Evolutionary conservation across 1,140 invertebrate species (phyloP).

Genomic region (Lethocerus indicus): DNA sequence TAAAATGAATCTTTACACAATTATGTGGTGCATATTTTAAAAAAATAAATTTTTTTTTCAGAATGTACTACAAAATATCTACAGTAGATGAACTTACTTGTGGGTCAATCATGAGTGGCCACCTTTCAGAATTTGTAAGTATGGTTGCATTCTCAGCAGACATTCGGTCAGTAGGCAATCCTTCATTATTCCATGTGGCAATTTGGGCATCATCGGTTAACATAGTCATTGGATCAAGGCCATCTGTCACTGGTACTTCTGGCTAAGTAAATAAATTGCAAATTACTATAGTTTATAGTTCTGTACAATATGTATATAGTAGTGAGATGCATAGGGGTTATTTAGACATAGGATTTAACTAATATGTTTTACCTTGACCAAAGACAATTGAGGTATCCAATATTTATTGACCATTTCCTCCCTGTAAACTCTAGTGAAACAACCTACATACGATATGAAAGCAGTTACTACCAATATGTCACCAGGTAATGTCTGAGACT

Average conservation of each 20-base stretch:
- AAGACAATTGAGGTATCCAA: slow-evolving; percentile 56
- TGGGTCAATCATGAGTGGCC: slow-evolving; percentile 92
- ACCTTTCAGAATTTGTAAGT: slow-evolving; percentile 69
- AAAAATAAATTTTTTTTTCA: no score
- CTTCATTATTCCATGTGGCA: slow-evolving; percentile 88
- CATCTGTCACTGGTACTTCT: slow-evolving; percentile 60
- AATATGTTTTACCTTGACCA: slow-evolving; percentile 28
- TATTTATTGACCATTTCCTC: slow-evolving; percentile 58
- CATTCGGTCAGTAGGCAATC: slow-evolving; percentile 80
- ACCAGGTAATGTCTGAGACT: slow-evolving; percentile 52
- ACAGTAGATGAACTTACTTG: no score
- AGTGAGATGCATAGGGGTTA: neutral
- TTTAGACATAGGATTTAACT: neutral
- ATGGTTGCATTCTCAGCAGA: slow-evolving; percentile 91
- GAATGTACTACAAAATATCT: no score
- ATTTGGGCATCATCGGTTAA: slow-evolving; percentile 82
- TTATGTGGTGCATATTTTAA: no score
- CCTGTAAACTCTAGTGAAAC: slow-evolving; percentile 76
- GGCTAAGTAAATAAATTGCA: slow-evolving; percentile 26
- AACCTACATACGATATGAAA: slow-evolving; percentile 92
- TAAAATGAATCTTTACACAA: no score
- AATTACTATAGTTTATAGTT: neutral
- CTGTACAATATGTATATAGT: neutral
- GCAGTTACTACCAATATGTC: slow-evolving; percentile 78
- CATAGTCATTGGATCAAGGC: slow-evolving; percentile 61